Evolutionary conservation across 2,113 vertebrate species (phyloP).

Genomic region (Crocuta crocuta): DNA sequence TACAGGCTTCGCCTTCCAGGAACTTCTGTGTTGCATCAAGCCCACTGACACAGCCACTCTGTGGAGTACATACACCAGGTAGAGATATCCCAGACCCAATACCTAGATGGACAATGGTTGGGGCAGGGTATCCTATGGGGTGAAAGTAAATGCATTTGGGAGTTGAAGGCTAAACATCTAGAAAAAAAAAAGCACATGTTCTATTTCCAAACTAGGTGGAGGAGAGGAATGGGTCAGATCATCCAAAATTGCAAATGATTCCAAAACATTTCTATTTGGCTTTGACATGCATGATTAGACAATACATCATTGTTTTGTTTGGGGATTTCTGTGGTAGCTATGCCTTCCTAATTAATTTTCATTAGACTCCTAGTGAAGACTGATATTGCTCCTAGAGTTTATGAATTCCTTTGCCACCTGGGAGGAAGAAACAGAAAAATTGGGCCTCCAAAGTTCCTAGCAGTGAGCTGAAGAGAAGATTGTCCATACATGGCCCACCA

Average conservation of each 20-base stretch:
- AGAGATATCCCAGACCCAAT: not conserved
- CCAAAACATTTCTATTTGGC: conserved; percentile 56
- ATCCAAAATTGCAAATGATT: conserved; percentile 50
- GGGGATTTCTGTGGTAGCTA: conserved; percentile 51
- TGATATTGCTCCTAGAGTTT: conserved; percentile 22
- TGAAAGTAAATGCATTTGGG: not conserved
- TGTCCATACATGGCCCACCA: not conserved
- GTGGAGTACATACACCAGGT: fast-evolving
- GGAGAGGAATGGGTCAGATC: not conserved
- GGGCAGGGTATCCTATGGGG: too few species aligned
- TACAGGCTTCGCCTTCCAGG: not conserved
- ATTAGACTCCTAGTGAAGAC: conserved; percentile 44
- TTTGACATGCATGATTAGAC: conserved; percentile 62
- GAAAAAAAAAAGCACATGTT: not conserved
- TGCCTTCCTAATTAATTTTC: conserved; percentile 67
- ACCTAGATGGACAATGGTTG: not conserved
- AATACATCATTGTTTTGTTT: conserved; percentile 47
- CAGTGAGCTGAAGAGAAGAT: not conserved
- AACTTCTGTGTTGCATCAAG: not conserved
- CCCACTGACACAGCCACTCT: not conserved
- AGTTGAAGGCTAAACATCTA: not conserved
- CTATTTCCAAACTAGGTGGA: not conserved
- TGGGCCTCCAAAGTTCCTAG: not conserved
- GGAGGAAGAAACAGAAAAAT: conserved; percentile 27
- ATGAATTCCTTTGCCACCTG: not conserved